A percentile compares a stretch with the other conserved stretches of the same genome.
phyloP scores from a whole-genome alignment of 1,140 invertebrate species.

The Penaeus vannamei region DNA sequence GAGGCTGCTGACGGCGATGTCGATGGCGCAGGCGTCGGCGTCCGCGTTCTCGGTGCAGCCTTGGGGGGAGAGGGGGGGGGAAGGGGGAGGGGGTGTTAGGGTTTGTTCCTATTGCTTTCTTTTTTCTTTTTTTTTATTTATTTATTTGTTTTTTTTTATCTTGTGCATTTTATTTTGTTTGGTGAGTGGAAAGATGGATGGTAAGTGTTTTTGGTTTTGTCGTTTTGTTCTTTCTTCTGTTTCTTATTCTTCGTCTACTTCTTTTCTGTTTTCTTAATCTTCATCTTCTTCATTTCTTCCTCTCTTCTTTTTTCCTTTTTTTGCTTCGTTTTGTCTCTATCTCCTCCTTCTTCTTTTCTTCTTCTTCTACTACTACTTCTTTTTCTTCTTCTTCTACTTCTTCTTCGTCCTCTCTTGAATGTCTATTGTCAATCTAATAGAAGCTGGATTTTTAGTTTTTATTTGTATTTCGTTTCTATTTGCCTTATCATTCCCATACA shows the following conservation, averaged over 20 bases:
- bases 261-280: slow-evolving; percentile 92
- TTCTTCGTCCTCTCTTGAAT: too few relatives aligned
- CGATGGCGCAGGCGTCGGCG: slow-evolving; percentile 71
- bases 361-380: too few relatives aligned
- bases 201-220: slow-evolving; percentile 96
- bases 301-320: slow-evolving; percentile 96
- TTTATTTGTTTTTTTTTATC: too few relatives aligned
- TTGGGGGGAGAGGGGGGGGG: neutral
- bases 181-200: slow-evolving; percentile 87
- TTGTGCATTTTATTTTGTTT: slow-evolving; percentile 52
- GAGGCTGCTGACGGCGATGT: slow-evolving; percentile 69
- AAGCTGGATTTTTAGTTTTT: too few relatives aligned
- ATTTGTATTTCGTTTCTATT: too few relatives aligned
- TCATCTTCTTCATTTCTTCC: slow-evolving; percentile 75
- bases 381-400: too few relatives aligned
- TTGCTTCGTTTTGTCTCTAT: slow-evolving; percentile 75
- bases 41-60: slow-evolving; percentile 33
- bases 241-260: slow-evolving; percentile 71
- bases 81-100: neutral
- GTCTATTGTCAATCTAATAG: too few relatives aligned
- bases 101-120: neutral
- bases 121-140: too few relatives aligned
- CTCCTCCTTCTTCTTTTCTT: too few relatives aligned
- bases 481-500: too few relatives aligned
- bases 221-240: slow-evolving; percentile 77